Percentiles rank a stretch among this genome's conserved stretches.
phyloP scores from a whole-genome alignment of 2,113 vertebrate species.

The Climacteris rufus region DNA sequence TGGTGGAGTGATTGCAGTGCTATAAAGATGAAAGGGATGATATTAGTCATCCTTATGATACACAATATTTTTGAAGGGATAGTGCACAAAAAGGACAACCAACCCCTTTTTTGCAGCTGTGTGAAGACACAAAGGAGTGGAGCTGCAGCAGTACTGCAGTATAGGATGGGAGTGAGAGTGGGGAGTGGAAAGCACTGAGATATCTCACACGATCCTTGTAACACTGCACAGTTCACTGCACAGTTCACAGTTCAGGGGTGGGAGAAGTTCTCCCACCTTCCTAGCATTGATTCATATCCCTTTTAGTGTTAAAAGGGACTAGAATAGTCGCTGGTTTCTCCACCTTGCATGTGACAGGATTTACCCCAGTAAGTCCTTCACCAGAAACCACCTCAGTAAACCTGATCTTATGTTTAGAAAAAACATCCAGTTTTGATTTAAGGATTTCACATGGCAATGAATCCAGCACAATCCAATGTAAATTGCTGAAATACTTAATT shows the following conservation, averaged over 20 bases:
- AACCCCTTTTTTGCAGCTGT: neutral
- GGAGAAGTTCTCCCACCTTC: neutral
- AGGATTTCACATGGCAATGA: neutral
- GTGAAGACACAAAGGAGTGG: neutral
- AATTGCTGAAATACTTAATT: neutral
- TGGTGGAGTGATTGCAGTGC: neutral
- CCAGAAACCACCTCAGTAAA: neutral
- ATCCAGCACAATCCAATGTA: neutral
- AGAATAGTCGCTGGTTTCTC: neutral
- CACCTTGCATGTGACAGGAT: neutral
- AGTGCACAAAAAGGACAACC: neutral
- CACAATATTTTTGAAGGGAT: neutral
- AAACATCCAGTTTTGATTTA: neutral
- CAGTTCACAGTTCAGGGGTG: neutral
- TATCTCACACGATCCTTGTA: rapidly evolving
- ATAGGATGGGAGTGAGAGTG: neutral
- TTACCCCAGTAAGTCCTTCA: neutral
- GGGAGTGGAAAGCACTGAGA: neutral
- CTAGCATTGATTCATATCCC: neutral
- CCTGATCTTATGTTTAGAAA: neutral
- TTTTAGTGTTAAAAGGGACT: neutral
- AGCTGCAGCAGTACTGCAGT: neutral
- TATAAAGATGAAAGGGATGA: neutral
- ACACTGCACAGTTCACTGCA: neutral
- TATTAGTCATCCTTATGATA: neutral